A percentile compares a stretch with the other conserved stretches of the same genome.
Evolutionary conservation across 1,140 invertebrate species (phyloP).

Genomic region (Brachionus sp.): DNA sequence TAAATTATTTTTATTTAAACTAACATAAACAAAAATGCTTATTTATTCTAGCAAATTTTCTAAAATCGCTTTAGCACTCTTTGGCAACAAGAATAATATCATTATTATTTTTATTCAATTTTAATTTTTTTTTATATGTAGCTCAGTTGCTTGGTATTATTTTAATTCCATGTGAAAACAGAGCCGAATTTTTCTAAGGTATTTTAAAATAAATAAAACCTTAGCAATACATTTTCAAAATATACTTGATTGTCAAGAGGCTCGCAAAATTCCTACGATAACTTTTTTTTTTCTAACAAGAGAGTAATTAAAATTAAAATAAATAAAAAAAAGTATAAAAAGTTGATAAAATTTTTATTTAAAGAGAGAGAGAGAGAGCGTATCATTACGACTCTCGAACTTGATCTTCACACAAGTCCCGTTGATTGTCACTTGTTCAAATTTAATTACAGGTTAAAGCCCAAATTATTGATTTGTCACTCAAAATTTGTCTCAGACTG

Average conservation of each 20-base stretch:
- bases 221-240: not conserved
- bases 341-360: not conserved
- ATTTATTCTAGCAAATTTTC: slow-evolving; percentile 25
- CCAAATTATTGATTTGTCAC: not conserved
- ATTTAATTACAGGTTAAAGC: slow-evolving; percentile 17
- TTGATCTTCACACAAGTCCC: slow-evolving; percentile 11
- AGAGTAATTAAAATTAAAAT: too few species aligned
- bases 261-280: not conserved
- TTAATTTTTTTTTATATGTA: not conserved
- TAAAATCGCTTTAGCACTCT: not conserved
- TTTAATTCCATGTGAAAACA: slow-evolving; percentile 36
- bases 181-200: not conserved
- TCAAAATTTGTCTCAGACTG: not conserved
- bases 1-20: not conserved
- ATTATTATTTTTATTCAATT: not conserved
- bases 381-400: not conserved
- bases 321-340: not conserved
- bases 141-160: not conserved
- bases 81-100: slow-evolving; percentile 2
- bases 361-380: too few species aligned
- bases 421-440: slow-evolving; percentile 11
- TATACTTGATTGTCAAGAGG: not conserved
- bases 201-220: not conserved
- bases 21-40: not conserved
- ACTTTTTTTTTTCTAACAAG: not conserved